Evolutionary conservation across 2,797 vertebrate genomes (phyloP).

Genomic region (Sphenodon punctatus): DNA sequence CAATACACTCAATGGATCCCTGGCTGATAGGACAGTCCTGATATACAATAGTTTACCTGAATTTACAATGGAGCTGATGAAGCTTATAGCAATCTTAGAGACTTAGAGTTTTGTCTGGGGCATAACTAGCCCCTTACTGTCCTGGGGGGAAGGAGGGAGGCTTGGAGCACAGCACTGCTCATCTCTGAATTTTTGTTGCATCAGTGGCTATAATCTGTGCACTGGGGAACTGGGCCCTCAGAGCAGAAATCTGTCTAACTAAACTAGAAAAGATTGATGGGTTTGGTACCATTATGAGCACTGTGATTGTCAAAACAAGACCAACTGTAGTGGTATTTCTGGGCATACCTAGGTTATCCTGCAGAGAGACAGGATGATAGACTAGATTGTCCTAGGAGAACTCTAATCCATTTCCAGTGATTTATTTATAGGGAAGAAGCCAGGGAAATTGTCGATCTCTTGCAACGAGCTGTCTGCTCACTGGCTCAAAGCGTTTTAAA

Average conservation of each 20-base stretch:
- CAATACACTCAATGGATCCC: neutral
- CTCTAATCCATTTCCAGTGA: constrained; percentile 26
- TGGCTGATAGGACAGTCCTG: fast-evolving
- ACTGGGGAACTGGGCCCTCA: no score
- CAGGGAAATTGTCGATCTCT: constrained; percentile 18
- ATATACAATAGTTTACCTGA: neutral
- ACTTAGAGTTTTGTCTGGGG: neutral
- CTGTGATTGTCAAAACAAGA: constrained; percentile 18
- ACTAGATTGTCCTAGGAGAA: neutral
- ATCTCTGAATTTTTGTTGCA: no score
- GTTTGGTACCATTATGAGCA: no score
- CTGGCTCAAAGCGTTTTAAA: constrained; percentile 5
- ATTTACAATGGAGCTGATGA: neutral
- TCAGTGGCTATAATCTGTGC: no score
- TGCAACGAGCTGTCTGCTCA: constrained; percentile 33
- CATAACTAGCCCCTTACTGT: no score
- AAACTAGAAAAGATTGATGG: no score
- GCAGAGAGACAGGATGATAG: constrained; percentile 16
- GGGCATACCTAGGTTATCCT: neutral
- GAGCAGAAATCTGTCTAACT: no score
- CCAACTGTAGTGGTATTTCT: neutral
- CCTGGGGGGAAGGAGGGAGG: no score
- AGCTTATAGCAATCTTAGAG: neutral
- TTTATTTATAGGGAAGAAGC: constrained; percentile 39
- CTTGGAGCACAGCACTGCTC: no score